Evolutionary conservation across 2,797 vertebrate genomes (phyloP).

Genomic region (Gymnocypris eckloni): DNA sequence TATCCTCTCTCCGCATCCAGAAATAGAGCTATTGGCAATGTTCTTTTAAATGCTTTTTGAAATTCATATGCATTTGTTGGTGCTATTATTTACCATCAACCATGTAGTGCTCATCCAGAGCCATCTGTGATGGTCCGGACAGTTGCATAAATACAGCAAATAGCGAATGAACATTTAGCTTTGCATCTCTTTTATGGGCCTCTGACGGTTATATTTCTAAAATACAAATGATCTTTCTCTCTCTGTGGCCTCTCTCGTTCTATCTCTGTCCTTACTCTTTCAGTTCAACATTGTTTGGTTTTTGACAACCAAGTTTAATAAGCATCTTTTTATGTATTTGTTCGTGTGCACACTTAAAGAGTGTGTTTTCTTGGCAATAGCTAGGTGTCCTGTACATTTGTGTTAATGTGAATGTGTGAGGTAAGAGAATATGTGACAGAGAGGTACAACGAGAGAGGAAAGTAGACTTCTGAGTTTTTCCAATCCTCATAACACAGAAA

Average conservation of each 20-base stretch:
- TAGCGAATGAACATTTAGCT: constrained; percentile 41
- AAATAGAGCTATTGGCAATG: constrained; percentile 13
- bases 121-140: neutral
- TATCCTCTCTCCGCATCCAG: constrained; percentile 5
- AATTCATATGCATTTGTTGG: constrained; percentile 39
- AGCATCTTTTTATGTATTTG: constrained; percentile 8
- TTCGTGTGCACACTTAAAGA: neutral
- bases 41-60: constrained; percentile 1
- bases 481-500: neutral
- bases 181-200: constrained; percentile 41
- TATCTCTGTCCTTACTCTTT: constrained; percentile 61
- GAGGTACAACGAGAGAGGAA: neutral
- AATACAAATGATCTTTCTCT: constrained; percentile 40
- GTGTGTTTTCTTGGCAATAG: constrained; percentile 3
- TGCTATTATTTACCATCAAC: constrained; percentile 54
- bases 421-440: constrained; percentile 32
- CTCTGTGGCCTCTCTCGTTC: constrained; percentile 39
- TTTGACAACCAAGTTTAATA: neutral
- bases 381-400: constrained; percentile 8
- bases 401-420: constrained; percentile 27
- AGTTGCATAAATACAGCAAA: constrained; percentile 8
- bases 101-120: constrained; percentile 39
- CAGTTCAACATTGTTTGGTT: constrained; percentile 60
- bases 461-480: neutral
- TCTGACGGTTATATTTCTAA: constrained; percentile 8